These are phyloP conservation scores for Chloroclysta siterata DNA, from an alignment of 2,888 invertebrate species.

Conservation along the genomic window DNA sequence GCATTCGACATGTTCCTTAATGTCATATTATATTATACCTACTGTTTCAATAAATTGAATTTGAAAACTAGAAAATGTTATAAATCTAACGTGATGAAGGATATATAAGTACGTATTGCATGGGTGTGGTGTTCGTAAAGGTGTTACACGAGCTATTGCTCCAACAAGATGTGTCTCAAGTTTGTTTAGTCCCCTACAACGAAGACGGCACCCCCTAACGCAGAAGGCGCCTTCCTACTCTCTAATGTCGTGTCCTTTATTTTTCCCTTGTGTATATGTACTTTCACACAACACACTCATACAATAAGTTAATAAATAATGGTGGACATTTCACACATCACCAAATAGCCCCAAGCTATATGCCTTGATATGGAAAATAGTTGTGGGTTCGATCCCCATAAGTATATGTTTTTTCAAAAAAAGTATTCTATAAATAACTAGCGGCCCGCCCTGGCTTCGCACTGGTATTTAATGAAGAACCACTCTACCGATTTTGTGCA, in stretches of 20 bases:
- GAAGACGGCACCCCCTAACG: conserved; percentile 43
- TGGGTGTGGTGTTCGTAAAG: conserved; percentile 26
- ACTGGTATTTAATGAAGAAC: no score
- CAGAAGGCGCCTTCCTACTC: conserved; percentile 45
- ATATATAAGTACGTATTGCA: conserved; percentile 1
- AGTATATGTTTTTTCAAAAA: no score
- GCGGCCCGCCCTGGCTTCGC: no score
- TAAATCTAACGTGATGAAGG: no score
- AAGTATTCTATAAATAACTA: no score
- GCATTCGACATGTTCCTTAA: no score
- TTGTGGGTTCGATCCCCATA: no score
- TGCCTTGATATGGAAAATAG: no score
- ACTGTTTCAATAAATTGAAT: no score
- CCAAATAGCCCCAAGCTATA: background rate
- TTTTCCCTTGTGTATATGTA: conserved; percentile 44
- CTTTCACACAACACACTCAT: conserved; percentile 29
- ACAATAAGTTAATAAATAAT: background rate
- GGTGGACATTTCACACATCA: background rate
- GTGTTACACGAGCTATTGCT: conserved; percentile 30
- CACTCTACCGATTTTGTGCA: no score
- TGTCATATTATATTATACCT: no score
- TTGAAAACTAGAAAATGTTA: no score
- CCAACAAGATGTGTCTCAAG: conserved; percentile 35
- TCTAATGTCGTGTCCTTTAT: conserved; percentile 39
- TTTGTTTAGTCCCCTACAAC: conserved; percentile 42